Base-by-base conservation (phyloP, 2,888 invertebrate species). In the Oscheius sp. region DNA sequence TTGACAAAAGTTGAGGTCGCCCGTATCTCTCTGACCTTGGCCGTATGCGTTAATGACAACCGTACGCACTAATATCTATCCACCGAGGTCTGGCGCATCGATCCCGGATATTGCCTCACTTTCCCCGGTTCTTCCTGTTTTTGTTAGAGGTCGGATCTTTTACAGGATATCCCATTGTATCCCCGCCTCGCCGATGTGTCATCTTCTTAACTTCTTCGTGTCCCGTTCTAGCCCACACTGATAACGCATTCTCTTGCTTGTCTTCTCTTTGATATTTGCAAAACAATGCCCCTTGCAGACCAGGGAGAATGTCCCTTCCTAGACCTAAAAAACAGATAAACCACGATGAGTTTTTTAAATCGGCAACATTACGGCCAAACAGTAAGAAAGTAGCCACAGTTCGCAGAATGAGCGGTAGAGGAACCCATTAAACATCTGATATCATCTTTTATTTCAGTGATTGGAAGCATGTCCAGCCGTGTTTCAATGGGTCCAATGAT, bases 361-460 rank as follows among this genome's bases (percentile, higher is more conserved):
- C 74, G 7, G 74, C 74, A 12, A 77, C 77, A 6, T 35, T 77
- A 25, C 70, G 77, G 6, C 77, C 75, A 13, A 70, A 70, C 7
- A 69, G 63, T 46, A 64, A 61, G 29, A 73, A 70, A 25, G 68
- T 56, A 6, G 69, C 68, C 58, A 74, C 73, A 21, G 61, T 73
- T 52, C 70, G 73, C 35, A 69, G 77, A 56, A 56, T 61, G 56
- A 75, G 75, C 52, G 77, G 77, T 77, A 71, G 25, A n/a, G 3
- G 9, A 18, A 12, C n/a, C 13, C 16, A 18, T 27, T 21, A 56
- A 12, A n/a, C 9, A 23, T 23, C 41, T 45, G 27, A 41, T 43
- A n/a, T 59, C 21, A 59, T 43, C 45, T 12, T 46, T 25, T 7
- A 18, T 70, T 70, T 58, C 69, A 70, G 70, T 70, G 25, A 61